phyloP scores from a whole-genome alignment of 2,797 vertebrate species.

The Molossus alvarezi region DNA sequence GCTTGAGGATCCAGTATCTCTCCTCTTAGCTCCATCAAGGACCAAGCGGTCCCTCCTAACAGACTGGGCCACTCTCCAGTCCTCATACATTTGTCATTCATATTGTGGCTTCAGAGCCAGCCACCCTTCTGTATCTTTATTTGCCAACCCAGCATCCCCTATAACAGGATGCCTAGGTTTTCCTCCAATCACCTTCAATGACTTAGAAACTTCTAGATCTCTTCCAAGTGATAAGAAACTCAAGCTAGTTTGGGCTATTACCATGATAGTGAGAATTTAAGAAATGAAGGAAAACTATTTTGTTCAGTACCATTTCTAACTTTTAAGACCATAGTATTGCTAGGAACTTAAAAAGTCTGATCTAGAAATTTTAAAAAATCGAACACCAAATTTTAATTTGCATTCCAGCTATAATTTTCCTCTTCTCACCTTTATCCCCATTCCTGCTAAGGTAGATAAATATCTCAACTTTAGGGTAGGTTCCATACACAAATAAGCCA shows the following conservation, averaged over 20 bases:
- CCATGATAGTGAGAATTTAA: neutral
- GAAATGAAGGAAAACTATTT: conserved; percentile 30
- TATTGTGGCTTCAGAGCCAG: neutral
- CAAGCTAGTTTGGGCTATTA: conserved; percentile 27
- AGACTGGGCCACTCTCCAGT: neutral
- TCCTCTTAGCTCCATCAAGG: neutral
- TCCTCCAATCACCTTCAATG: neutral
- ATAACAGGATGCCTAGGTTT: neutral
- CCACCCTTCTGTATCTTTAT: neutral
- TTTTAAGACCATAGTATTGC: conserved; percentile 26
- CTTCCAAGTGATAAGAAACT: neutral
- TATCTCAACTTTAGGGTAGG: neutral
- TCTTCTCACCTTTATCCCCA: neutral
- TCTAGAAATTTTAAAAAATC: neutral
- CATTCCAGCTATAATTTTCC: neutral
- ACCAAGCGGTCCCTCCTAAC: neutral
- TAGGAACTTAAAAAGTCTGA: conserved; percentile 18
- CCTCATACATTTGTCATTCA: neutral
- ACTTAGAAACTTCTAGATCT: conserved; percentile 22
- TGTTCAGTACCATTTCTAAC: neutral
- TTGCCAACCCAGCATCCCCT: neutral
- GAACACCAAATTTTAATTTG: conserved; percentile 43
- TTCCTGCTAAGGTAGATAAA: neutral
- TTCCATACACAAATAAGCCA: conserved; percentile 3
- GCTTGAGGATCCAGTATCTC: neutral